Base-by-base conservation (phyloP, 2,113 vertebrate genomes). In the Antidorcas marsupialis region DNA sequence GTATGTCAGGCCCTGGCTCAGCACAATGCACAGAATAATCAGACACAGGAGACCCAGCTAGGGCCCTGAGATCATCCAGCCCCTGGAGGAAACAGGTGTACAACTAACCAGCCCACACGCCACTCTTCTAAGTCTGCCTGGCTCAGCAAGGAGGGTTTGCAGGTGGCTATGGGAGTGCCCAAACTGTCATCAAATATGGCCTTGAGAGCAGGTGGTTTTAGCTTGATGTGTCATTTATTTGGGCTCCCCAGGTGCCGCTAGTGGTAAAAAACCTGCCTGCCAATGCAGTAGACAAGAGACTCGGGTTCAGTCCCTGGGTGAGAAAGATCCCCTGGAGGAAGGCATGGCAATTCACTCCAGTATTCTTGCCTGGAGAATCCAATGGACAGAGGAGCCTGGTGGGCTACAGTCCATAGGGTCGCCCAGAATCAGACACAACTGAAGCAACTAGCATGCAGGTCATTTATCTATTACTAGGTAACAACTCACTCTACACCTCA, bases 111-210 rank as follows among this genome's bases (percentile, higher is more conserved):
- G 78, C 36, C 45, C 45, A 67, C 50, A 39, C 10, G 10, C 55
- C 1, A 1, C 50, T 92, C 74, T 94, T 91, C 85, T 55, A 28
- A 45, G n/a, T 94, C 91, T 97, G 97, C 89, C 89, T 91, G 71
- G 79, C 93, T 98, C 97, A 98, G 97, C 96, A 97, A 93, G 82
- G 97, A 97, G 90, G n/a, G 79, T 93, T 89, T 97, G 89, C 97
- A 97, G 95, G 96, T 98, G 96, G 96, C 96, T 95, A 1, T 21
- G 52, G 91, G 96, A 95, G 93, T 91, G 86, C 83, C 91, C 43
- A 87, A 11, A 93, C 91, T 91, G 53, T 74, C 93, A 76, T 93
- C 89, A 94, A 47, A 67, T 52, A 55, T 0, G 55, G 87, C 45
- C 96, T 91, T 39, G 85, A 92, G 90, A 96, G 82, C 83, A 91